Conservation (phyloP, 92 coral and sea anemone species). For the Isaurus tuberculatus region DNA sequence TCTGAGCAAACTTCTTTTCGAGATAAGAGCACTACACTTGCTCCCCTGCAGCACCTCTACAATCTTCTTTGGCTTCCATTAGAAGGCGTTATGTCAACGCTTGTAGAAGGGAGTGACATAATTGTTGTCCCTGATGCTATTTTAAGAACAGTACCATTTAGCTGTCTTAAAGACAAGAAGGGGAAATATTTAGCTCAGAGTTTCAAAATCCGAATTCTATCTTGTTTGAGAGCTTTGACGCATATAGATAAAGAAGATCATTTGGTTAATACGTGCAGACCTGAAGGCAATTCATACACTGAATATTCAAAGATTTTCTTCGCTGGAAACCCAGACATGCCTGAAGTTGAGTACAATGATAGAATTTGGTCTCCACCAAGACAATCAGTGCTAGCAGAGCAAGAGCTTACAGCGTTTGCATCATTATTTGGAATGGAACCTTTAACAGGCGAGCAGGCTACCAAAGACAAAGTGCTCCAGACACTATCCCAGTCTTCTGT, state of each 20-base stretch:
- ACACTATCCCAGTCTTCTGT: conserved; percentile 66
- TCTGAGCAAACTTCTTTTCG: not conserved
- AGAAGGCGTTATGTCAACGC: conserved; percentile 50
- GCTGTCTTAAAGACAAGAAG: conserved; percentile 58
- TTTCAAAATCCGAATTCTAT: conserved; percentile 63
- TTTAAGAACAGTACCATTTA: conserved; percentile 73
- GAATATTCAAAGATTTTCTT: conserved; percentile 60
- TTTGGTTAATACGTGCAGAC: not conserved
- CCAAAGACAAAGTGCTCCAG: conserved; percentile 73
- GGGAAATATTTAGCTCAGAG: conserved; percentile 63
- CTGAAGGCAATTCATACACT: not conserved
- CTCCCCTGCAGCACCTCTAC: conserved; percentile 74
- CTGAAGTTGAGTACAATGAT: conserved; percentile 62
- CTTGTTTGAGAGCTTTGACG: conserved; percentile 71
- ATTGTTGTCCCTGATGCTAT: conserved; percentile 68
- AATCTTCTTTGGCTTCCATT: conserved; percentile 67
- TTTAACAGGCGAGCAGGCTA: conserved; percentile 73
- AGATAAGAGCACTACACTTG: not conserved
- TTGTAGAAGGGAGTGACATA: conserved; percentile 49
- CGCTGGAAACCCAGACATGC: conserved; percentile 77
- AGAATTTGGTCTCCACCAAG: conserved; percentile 69
- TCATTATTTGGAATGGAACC: conserved; percentile 80
- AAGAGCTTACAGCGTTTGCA: conserved; percentile 76
- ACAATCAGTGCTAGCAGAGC: conserved; percentile 73
- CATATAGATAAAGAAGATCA: conserved; percentile 24